Base-by-base conservation (phyloP, 2,797 vertebrate genomes). In the Cryptoblepharus egeriae region DNA sequence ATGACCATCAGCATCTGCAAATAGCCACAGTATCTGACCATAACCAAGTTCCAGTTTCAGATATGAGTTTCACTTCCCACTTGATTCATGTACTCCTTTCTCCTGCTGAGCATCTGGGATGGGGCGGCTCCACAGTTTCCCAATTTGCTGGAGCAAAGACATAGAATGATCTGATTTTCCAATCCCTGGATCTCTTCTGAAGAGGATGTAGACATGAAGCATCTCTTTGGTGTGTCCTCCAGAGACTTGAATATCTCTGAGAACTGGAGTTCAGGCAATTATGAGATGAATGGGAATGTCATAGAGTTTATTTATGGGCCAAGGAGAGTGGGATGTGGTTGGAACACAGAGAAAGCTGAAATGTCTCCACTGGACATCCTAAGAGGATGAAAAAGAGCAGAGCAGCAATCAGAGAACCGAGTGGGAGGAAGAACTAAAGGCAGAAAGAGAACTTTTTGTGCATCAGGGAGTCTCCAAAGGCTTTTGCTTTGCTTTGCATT, bases 251-350 rank as follows among this genome's bases (percentile, higher is more conserved):
- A 18, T 61, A 30, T 85, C 37, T 81, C 26, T 81, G 75, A 81
- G 75, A 81, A 85, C 57, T 61, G 28, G 69, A 60, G 22, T 63
- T 42, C 79, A 68, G 57, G 68, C 79, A 63, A 57, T 64, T 85
- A 58, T 70, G 57, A 75, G 80, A 80, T 9, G 32, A 85, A 80
- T 9, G 32, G 24, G 55, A 28, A 67, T 69, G 84, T 85, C 75
- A 85, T 28, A 30, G 39, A 28, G 22, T 68, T 63, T 28, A 63
- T 9, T 39, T 8, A 35, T 32, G 64, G 77, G 45, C 83, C 71
- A 58, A 73, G 39, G 49, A 37, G n/a, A 37, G 68, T 81, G 39
- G 69, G 68, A 77, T 60, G 3, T 74, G 79, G 70, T 69, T 81
- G 74, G 61, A 77, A 61, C 49, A 60, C 70, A 65, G 63, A 61